Evolutionary conservation across 2,888 invertebrate species (phyloP).

Genomic region (Portevinia maculata): DNA sequence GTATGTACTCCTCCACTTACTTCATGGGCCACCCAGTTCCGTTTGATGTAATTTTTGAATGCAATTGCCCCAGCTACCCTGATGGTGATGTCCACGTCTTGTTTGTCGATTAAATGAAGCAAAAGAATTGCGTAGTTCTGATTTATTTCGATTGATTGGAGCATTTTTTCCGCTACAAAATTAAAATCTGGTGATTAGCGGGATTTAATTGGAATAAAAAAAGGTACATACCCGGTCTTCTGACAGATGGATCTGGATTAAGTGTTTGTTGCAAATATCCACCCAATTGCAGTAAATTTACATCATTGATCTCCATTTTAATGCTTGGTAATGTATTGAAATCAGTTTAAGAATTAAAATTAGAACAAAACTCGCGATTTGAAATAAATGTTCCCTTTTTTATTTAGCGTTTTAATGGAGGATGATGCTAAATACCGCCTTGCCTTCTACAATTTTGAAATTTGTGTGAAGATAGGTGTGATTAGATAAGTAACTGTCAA

Average conservation of each 20-base stretch:
- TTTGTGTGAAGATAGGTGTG: constrained; percentile 46
- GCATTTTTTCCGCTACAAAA: constrained; percentile 92
- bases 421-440: constrained; percentile 57
- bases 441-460: constrained; percentile 52
- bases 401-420: constrained; percentile 27
- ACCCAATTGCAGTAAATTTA: constrained; percentile 91
- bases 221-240: constrained; percentile 89
- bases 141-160: constrained; percentile 94
- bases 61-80: constrained; percentile 95
- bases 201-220: constrained; percentile 26
- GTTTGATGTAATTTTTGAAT: constrained; percentile 98
- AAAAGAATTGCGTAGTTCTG: constrained; percentile 95
- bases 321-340: neutral
- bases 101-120: constrained; percentile 92
- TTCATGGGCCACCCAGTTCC: constrained; percentile 92
- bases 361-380: neutral
- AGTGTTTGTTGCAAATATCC: constrained; percentile 94
- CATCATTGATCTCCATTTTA: constrained; percentile 94
- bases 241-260: constrained; percentile 90
- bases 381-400: constrained; percentile 35
- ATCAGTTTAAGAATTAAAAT: neutral
- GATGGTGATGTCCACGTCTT: constrained; percentile 91
- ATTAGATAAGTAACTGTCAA: constrained; percentile 42
- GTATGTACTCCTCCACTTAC: constrained; percentile 84
- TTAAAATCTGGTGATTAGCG: constrained; percentile 19